phyloP scores from a whole-genome alignment of 2,113 vertebrate genomes.

The Chauna torquata region DNA sequence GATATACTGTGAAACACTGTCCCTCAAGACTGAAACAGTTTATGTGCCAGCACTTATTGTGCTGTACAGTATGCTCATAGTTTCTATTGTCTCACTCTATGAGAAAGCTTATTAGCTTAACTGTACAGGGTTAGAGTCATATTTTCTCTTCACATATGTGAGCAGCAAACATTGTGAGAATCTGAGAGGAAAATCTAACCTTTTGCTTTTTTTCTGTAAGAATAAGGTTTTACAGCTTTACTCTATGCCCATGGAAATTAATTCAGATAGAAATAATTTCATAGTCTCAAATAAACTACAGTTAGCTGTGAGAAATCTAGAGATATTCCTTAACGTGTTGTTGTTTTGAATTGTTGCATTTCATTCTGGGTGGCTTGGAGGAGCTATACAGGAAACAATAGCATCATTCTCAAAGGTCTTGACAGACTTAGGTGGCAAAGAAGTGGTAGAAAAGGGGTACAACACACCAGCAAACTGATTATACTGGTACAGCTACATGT shows the following conservation, averaged over 20 bases:
- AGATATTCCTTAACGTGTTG: background rate
- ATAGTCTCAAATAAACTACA: background rate
- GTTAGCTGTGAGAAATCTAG: background rate
- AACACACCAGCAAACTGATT: background rate
- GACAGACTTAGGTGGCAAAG: background rate
- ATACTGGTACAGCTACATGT: background rate
- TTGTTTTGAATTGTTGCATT: slow-evolving; percentile 34
- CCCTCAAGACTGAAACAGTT: slow-evolving; percentile 55
- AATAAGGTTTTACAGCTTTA: background rate
- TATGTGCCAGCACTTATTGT: slow-evolving; percentile 60
- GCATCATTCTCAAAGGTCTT: background rate
- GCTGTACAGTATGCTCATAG: slow-evolving; percentile 52
- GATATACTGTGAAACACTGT: slow-evolving; percentile 51
- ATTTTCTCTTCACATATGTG: slow-evolving; percentile 34
- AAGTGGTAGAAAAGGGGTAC: background rate
- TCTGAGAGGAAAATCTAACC: background rate
- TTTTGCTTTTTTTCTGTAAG: background rate
- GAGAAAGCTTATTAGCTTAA: slow-evolving; percentile 60
- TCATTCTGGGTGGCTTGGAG: background rate
- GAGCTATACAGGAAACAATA: slow-evolving; percentile 8
- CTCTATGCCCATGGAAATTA: background rate
- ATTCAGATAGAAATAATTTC: background rate
- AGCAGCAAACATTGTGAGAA: background rate
- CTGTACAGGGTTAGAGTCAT: slow-evolving; percentile 15
- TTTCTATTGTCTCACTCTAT: slow-evolving; percentile 54